Evolutionary conservation across 1,140 invertebrate genomes (phyloP).

Genomic region (Drosophila pectinifera): DNA sequence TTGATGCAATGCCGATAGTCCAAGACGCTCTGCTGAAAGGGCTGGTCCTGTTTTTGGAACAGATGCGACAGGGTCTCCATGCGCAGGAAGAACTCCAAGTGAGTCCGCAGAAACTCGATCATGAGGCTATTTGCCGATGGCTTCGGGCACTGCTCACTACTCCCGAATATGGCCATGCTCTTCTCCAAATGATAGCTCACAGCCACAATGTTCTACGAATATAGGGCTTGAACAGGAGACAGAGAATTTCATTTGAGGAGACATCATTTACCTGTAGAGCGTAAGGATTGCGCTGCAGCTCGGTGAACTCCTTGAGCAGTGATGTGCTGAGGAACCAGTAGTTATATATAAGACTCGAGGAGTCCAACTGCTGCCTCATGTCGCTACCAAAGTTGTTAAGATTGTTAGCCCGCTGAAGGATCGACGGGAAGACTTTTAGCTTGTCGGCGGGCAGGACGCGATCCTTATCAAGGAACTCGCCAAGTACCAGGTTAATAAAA

Average conservation of each 20-base stretch:
- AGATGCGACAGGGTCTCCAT: slow-evolving; percentile 96
- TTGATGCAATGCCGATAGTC: slow-evolving; percentile 86
- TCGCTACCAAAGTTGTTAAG: slow-evolving; percentile 38
- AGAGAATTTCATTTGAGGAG: fast-evolving
- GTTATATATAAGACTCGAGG: slow-evolving; percentile 34
- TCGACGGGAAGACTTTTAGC: slow-evolving; percentile 50
- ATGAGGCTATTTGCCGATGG: slow-evolving; percentile 26
- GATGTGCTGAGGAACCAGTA: slow-evolving; percentile 35
- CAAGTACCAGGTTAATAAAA: slow-evolving; percentile 46
- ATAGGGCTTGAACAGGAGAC: neutral
- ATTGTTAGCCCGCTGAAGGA: slow-evolving; percentile 39
- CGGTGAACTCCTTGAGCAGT: slow-evolving; percentile 55
- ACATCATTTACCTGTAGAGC: slow-evolving; percentile 38
- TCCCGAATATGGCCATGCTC: slow-evolving; percentile 36
- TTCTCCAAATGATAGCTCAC: slow-evolving; percentile 57
- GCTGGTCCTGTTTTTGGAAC: slow-evolving; percentile 88
- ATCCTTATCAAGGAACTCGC: slow-evolving; percentile 63
- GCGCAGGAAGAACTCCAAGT: slow-evolving; percentile 96
- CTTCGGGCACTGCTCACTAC: slow-evolving; percentile 1
- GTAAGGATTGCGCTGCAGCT: slow-evolving; percentile 57
- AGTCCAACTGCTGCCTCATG: slow-evolving; percentile 43
- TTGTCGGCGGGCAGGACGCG: slow-evolving; percentile 55
- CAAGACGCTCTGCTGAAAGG: slow-evolving; percentile 62
- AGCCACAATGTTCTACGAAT: slow-evolving; percentile 54
- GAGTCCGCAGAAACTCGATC: slow-evolving; percentile 90